phyloP scores from a whole-genome alignment of 2,888 invertebrate genomes.

The Caenorhabditis doughertyi region DNA sequence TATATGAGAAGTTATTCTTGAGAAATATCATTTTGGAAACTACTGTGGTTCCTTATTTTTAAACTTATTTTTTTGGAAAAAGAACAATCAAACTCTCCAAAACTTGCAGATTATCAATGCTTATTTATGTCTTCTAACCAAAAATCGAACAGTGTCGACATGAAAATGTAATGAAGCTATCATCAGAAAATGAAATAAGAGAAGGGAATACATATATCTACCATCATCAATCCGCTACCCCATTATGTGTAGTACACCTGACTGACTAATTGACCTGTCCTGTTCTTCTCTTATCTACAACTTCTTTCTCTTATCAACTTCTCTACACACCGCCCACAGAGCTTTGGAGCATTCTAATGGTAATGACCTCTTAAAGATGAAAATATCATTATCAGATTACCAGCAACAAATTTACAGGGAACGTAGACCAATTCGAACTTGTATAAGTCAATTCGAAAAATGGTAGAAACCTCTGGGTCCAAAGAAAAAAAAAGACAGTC shows the following conservation, averaged over 20 bases:
- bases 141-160: too few species aligned
- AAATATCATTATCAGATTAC: conserved; percentile 10
- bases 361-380: conserved; percentile 6
- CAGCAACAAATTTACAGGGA: neutral
- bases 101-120: too few species aligned
- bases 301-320: conserved; percentile 18
- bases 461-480: too few species aligned
- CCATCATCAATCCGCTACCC: conserved; percentile 27
- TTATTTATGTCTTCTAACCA: too few species aligned
- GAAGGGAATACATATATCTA: neutral
- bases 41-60: too few species aligned
- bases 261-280: conserved; percentile 48
- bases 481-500: neutral
- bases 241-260: conserved; percentile 40
- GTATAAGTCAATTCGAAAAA: too few species aligned
- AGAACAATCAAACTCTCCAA: too few species aligned
- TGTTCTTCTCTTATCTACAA: conserved; percentile 13
- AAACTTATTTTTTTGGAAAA: too few species aligned
- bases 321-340: conserved; percentile 1
- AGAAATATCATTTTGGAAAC: too few species aligned
- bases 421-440: too few species aligned
- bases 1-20: too few species aligned
- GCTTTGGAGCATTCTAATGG: conserved; percentile 24
- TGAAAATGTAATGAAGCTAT: neutral
- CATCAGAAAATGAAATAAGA: conserved; percentile 13